Percentiles rank a stretch among this genome's conserved stretches.
Conservation (phyloP, 1,140 invertebrate genomes). For the Rhagoletis pomonella region DNA sequence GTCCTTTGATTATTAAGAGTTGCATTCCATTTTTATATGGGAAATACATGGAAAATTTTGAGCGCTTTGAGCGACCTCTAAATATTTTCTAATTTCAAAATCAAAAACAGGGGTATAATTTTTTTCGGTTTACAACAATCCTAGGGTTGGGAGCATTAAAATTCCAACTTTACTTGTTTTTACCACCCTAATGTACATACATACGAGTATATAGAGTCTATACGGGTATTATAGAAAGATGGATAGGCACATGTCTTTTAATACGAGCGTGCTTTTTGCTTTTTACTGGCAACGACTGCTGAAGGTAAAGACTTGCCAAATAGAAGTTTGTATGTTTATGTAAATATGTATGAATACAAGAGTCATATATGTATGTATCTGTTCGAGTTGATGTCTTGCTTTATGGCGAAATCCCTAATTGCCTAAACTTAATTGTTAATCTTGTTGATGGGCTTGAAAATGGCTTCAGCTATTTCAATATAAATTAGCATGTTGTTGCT, state of each 20-base stretch:
- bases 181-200: no score
- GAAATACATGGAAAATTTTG: no score
- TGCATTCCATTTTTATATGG: no score
- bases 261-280: neutral
- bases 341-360: neutral
- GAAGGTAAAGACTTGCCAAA: neutral
- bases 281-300: neutral
- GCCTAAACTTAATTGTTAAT: slow-evolving; percentile 24
- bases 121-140: no score
- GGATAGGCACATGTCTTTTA: neutral
- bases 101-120: no score
- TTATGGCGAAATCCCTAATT: neutral
- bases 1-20: no score
- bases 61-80: no score
- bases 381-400: slow-evolving; percentile 21
- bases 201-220: no score
- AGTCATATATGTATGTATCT: neutral
- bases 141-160: no score
- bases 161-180: no score
- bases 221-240: no score
- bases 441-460: slow-evolving; percentile 9
- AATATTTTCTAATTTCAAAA: no score
- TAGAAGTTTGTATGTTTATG: neutral
- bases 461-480: neutral
- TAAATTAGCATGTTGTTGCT: slow-evolving; percentile 1